Evolutionary conservation across 1,140 invertebrate genomes (phyloP).

Genomic region (Polyergus mexicanus): DNA sequence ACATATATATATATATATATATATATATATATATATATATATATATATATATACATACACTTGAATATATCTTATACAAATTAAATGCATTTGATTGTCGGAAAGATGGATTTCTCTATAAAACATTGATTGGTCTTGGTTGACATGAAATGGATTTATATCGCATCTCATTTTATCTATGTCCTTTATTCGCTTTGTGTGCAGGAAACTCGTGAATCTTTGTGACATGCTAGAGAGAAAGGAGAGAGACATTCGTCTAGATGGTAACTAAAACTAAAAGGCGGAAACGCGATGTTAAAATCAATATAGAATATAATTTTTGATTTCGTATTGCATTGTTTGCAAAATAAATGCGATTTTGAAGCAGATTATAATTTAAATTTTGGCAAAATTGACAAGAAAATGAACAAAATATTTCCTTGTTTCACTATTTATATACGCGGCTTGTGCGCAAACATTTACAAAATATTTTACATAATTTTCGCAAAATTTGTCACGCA

Average conservation of each 20-base stretch:
- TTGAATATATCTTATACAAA: neutral
- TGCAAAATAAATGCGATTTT: neutral
- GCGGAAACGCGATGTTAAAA: slow-evolving; percentile 12
- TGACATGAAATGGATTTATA: slow-evolving; percentile 25
- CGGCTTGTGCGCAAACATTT: neutral
- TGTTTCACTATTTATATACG: neutral
- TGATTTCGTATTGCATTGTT: neutral
- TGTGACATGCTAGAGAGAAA: neutral
- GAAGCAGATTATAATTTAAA: neutral
- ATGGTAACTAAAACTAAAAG: neutral
- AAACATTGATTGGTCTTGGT: slow-evolving; percentile 21
- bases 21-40: too few relatives aligned
- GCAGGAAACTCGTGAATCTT: slow-evolving; percentile 41
- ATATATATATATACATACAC: too few relatives aligned
- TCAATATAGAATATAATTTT: slow-evolving; percentile 14
- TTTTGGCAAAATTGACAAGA: neutral
- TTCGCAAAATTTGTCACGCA: neutral
- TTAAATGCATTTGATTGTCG: slow-evolving; percentile 17
- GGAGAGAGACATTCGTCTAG: neutral
- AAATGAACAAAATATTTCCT: neutral
- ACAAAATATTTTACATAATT: neutral
- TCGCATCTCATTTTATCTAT: slow-evolving; percentile 47
- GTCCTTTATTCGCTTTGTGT: slow-evolving; percentile 34
- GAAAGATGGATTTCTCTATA: slow-evolving; percentile 56
- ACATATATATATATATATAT: too few relatives aligned